A percentile compares a stretch with the other conserved stretches of the same genome.
phyloP scores from a whole-genome alignment of 2,888 invertebrate genomes.

The Heliconius charithonia region DNA sequence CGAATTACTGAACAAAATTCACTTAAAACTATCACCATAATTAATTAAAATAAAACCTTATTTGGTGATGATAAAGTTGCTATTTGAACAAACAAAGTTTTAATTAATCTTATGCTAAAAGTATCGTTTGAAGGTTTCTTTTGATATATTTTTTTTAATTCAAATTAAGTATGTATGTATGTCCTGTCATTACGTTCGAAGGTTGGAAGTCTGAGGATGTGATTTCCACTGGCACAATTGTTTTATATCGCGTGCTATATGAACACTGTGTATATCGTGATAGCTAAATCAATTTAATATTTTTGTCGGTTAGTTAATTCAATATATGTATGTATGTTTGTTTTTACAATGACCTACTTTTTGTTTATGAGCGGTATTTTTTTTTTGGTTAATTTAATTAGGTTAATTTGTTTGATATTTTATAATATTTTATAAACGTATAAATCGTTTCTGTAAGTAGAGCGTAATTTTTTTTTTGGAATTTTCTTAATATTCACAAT shows the following conservation, averaged over 20 bases:
- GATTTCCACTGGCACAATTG: conserved; percentile 68
- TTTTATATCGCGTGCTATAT: conserved; percentile 44
- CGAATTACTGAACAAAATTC: conserved; percentile 68
- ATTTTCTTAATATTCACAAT: background rate
- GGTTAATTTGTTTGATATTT: conserved; percentile 8
- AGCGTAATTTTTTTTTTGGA: background rate
- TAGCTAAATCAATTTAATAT: conserved; percentile 35
- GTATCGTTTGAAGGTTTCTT: background rate
- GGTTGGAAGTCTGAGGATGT: conserved; percentile 63
- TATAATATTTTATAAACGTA: background rate
- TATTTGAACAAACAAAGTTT: background rate
- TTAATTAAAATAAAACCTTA: conserved; percentile 34
- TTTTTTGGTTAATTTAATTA: background rate
- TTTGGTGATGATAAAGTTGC: background rate
- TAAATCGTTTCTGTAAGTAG: background rate
- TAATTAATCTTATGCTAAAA: conserved; percentile 5
- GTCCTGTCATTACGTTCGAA: conserved; percentile 75
- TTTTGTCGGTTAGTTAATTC: conserved; percentile 25
- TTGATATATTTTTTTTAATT: conserved; percentile 11
- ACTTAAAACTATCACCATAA: conserved; percentile 42
- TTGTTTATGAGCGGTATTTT: background rate
- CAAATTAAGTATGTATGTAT: conserved; percentile 52
- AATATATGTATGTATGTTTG: conserved; percentile 11
- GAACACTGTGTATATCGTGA: conserved; percentile 38
- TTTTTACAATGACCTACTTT: conserved; percentile 33